Base-by-base conservation (phyloP, 2,113 vertebrate genomes). In the Rynchops niger region DNA sequence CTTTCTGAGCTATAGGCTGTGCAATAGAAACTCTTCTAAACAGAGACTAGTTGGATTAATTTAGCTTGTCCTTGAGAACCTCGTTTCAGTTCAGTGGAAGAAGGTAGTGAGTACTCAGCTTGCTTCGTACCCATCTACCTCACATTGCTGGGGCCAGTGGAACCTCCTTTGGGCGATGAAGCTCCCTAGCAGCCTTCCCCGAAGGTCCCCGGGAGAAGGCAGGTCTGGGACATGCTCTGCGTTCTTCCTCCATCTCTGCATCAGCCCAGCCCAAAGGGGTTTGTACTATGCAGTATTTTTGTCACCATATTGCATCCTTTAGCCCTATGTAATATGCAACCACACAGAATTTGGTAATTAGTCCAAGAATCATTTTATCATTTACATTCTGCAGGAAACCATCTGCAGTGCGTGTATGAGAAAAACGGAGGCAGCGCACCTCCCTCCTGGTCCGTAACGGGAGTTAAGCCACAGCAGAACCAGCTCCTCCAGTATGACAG, bases 351-450 rank as follows among this genome's bases (percentile, higher is more conserved):
- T 32, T 26, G 15, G 36, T 56, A 42, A 43, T 9, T 25, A 50
- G 4, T 10, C 32, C 63, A 38, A 56, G 56, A 82, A 34, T 19
- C 19, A 11, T 52, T 25, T 38, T 13, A 15, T 21, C 17, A 4
- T 34, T 62, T 49, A 11, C 13, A 30, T 11, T 38, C 42, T 50
- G 71, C 13, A 25, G 32, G 49, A 32, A 50, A 36, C 56, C 9
- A 38, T 2, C 56, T n/a, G 49, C 13, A 27, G 32, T 0, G 7
- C 9, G 30, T 5, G 18, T 1, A 2, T 9, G 47, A 20, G 66
- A 34, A 25, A 6, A 5, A 12, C 0, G 2, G 20, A 13, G 18
- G n/a, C 55, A 50, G 70, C 3, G 21, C 5, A 0, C 2, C 15
- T 27, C 58, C 2, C 1, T 38, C 52, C 74, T 27, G 34, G n/a